Conservation (phyloP, 1,140 invertebrate species). For the Amphibalanus amphitrite region DNA sequence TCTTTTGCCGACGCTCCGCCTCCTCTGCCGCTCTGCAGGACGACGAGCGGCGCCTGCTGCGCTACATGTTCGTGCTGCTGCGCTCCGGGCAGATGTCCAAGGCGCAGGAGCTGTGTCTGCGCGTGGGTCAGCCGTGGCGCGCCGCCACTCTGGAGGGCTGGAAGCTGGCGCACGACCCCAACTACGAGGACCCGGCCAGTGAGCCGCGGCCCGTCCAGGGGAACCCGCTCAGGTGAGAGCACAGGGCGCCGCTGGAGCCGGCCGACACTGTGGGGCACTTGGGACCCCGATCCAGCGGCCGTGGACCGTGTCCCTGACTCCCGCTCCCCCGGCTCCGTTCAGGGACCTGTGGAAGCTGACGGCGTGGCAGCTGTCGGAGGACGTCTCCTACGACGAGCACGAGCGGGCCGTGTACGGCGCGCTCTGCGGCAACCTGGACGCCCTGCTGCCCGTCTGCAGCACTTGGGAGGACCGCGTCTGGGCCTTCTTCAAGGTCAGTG, state of each 20-base stretch:
- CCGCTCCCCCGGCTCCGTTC: too few species aligned
- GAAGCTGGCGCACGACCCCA: constrained; percentile 64
- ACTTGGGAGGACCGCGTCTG: constrained; percentile 81
- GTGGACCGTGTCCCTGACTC: too few species aligned
- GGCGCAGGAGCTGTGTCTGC: constrained; percentile 62
- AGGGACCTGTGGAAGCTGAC: constrained; percentile 80
- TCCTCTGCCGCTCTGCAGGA: constrained; percentile 28
- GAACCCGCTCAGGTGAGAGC: constrained; percentile 43
- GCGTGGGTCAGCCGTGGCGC: constrained; percentile 72
- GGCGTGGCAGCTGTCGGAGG: constrained; percentile 50
- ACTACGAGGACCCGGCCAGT: constrained; percentile 36
- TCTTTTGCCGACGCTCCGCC: background rate
- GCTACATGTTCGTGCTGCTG: constrained; percentile 52
- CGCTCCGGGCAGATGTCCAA: constrained; percentile 66
- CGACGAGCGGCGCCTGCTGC: constrained; percentile 60
- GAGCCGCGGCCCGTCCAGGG: constrained; percentile 47
- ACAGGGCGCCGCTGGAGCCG: too few species aligned
- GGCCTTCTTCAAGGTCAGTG: constrained; percentile 31
- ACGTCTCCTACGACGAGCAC: constrained; percentile 28
- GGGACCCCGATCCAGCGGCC: too few species aligned
- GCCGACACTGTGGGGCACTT: too few species aligned
- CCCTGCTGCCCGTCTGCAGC: constrained; percentile 49
- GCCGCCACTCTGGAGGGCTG: constrained; percentile 79
- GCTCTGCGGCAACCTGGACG: constrained; percentile 63
- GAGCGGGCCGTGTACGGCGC: constrained; percentile 47